Percentiles rank a stretch among this genome's conserved stretches.
Evolutionary conservation across 2,113 vertebrate species (phyloP).

Genomic region (Aythya baeri): DNA sequence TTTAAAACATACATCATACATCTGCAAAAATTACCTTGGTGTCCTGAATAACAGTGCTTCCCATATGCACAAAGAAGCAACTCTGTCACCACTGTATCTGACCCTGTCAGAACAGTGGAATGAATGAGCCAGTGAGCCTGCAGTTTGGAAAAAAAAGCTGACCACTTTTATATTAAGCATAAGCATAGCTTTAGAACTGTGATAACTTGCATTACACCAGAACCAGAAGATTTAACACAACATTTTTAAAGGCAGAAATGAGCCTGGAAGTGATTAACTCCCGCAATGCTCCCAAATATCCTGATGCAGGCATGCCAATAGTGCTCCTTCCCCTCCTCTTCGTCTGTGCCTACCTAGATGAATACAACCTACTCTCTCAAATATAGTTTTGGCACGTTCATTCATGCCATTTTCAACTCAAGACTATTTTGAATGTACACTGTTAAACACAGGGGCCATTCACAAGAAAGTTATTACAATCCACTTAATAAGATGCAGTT

Average conservation of each 20-base stretch:
- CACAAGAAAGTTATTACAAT: conserved; percentile 37
- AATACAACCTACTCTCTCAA: conserved; percentile 51
- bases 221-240: neutral
- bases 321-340: neutral
- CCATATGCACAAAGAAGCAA: neutral
- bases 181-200: neutral
- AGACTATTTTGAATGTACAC: conserved; percentile 24
- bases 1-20: neutral
- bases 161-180: neutral
- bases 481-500: conserved; percentile 44
- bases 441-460: conserved; percentile 38
- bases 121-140: neutral
- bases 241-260: conserved; percentile 4
- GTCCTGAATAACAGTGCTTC: neutral
- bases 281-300: conserved; percentile 8
- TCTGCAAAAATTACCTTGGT: neutral
- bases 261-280: conserved; percentile 55
- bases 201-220: neutral
- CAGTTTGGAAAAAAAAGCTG: neutral
- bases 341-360: neutral
- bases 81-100: neutral
- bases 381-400: conserved; percentile 39
- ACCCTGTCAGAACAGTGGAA: neutral
- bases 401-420: conserved; percentile 48
- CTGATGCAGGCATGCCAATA: neutral